Conservation (phyloP, 1,140 invertebrate species). For the Xylocopa sonorina region DNA sequence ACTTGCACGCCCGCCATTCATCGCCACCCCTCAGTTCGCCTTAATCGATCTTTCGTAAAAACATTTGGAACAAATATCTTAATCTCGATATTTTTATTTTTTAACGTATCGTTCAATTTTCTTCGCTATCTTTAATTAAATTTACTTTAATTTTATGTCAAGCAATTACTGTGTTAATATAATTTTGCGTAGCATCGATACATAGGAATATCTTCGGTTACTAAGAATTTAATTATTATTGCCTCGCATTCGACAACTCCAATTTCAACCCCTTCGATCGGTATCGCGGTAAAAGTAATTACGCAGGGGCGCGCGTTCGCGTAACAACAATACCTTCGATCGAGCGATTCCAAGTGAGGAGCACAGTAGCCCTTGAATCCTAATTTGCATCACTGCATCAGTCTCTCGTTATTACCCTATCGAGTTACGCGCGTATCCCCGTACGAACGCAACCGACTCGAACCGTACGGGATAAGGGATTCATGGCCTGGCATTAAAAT, state of each 20-base stretch:
- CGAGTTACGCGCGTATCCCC: conserved; percentile 57
- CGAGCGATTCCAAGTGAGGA: conserved; percentile 39
- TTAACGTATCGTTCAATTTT: no score
- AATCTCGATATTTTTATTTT: no score
- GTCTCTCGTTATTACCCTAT: conserved; percentile 57
- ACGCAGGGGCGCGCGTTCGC: neutral
- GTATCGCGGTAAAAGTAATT: conserved; percentile 1
- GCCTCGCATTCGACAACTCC: neutral
- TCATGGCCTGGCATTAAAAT: conserved; percentile 72
- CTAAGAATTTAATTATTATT: neutral
- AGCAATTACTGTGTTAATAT: neutral
- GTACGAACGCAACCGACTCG: conserved; percentile 12
- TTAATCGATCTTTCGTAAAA: conserved; percentile 12
- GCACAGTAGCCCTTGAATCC: conserved; percentile 53
- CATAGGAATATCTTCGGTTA: no score
- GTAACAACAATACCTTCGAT: conserved; percentile 22
- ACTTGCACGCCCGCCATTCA: conserved; percentile 6
- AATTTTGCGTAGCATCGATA: no score
- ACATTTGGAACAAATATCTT: no score
- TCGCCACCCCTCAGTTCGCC: conserved; percentile 15
- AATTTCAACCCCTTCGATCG: no score
- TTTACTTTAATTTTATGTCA: neutral
- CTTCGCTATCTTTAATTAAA: neutral
- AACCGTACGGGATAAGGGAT: conserved; percentile 37
- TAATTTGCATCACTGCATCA: conserved; percentile 62